These are phyloP conservation scores for Spinibarbus caldwelli DNA, from an alignment of 2,797 vertebrate genomes.

Conservation along the genomic window DNA sequence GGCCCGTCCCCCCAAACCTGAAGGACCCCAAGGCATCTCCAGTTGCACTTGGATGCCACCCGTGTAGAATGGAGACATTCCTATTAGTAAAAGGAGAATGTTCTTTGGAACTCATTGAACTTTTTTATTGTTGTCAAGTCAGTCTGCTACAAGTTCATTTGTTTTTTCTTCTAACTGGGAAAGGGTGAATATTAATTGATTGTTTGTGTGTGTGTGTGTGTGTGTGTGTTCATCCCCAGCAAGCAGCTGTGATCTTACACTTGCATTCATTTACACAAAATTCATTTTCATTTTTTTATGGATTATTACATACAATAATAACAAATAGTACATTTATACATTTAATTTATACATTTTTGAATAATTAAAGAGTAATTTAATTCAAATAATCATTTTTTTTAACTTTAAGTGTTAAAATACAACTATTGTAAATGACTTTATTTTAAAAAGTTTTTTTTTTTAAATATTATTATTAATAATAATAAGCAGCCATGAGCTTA, in stretches of 20 bases:
- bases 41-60: constrained; percentile 78
- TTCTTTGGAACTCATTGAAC: constrained; percentile 73
- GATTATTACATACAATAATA: not conserved
- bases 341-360: too few species aligned
- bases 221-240: not conserved
- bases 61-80: constrained; percentile 66
- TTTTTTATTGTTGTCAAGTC: constrained; percentile 65
- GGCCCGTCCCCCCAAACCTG: constrained; percentile 62
- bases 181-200: not conserved
- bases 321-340: too few species aligned
- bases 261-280: not conserved
- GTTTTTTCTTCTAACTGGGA: not conserved
- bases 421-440: too few species aligned
- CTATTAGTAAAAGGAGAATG: constrained; percentile 71
- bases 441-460: too few species aligned
- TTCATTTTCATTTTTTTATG: not conserved
- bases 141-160: constrained; percentile 39
- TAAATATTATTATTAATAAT: too few species aligned
- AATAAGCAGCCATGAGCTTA: not conserved
- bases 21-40: constrained; percentile 73
- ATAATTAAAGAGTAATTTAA: too few species aligned
- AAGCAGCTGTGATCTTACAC: not conserved
- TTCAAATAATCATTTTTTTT: too few species aligned
- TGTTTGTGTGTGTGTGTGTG: not conserved
- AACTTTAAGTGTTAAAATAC: too few species aligned